phyloP scores from a whole-genome alignment of 2,113 vertebrate species.

The Muntiacus reevesi region DNA sequence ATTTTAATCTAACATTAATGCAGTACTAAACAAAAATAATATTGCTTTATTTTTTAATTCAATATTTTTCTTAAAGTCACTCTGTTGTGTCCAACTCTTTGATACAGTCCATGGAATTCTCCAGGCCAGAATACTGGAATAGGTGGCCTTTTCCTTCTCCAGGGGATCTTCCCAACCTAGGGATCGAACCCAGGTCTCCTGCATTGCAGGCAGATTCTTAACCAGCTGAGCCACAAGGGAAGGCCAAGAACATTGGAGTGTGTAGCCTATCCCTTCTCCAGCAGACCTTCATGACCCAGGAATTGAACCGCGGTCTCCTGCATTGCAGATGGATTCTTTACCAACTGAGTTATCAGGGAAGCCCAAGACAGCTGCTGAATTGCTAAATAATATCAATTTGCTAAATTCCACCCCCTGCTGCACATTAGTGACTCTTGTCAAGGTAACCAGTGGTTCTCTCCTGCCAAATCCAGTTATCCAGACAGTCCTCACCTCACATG shows the following conservation, averaged over 20 bases:
- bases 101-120: background rate
- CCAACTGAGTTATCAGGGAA: background rate
- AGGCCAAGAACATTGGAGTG: background rate
- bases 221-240: background rate
- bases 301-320: background rate
- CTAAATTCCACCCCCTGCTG: background rate
- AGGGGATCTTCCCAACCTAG: background rate
- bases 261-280: background rate
- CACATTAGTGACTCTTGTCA: background rate
- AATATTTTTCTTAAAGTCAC: background rate
- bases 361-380: background rate
- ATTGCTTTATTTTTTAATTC: background rate
- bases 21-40: background rate
- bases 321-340: background rate
- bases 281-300: background rate
- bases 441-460: background rate
- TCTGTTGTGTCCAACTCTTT: background rate
- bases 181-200: background rate
- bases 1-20: background rate
- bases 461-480: background rate
- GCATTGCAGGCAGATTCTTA: background rate
- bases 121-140: background rate
- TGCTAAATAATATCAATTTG: background rate
- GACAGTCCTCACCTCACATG: background rate
- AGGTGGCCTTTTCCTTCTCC: background rate